A percentile compares a stretch with the other conserved stretches of the same genome.
phyloP scores from a whole-genome alignment of 2,797 vertebrate genomes.

The Taeniopygia guttata region DNA sequence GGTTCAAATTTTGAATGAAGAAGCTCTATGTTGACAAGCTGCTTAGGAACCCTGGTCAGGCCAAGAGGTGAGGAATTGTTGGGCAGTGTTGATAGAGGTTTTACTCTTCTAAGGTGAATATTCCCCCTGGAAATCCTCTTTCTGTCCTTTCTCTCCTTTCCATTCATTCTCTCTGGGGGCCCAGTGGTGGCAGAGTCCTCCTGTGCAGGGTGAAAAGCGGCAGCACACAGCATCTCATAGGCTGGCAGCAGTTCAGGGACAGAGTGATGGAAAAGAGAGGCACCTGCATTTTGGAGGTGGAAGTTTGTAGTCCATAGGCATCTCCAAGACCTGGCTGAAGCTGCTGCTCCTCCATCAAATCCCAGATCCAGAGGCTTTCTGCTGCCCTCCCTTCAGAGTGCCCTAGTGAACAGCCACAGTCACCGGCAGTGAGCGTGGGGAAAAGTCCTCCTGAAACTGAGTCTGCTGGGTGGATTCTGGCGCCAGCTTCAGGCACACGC shows the following conservation, averaged over 20 bases:
- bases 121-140: background rate
- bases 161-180: background rate
- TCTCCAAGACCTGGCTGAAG: background rate
- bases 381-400: background rate
- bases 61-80: background rate
- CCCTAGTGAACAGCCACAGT: constrained; percentile 71
- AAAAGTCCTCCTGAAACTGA: constrained; percentile 72
- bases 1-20: background rate
- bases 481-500: constrained; percentile 72
- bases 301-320: background rate
- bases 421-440: constrained; percentile 61
- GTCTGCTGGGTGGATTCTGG: constrained; percentile 73
- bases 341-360: background rate
- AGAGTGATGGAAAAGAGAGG: background rate
- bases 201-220: background rate
- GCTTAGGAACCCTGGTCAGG: background rate
- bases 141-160: background rate
- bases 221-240: background rate
- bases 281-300: background rate
- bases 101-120: background rate
- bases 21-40: background rate
- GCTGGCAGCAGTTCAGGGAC: background rate
- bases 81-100: background rate
- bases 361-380: background rate
- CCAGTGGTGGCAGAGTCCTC: background rate